phyloP scores from a whole-genome alignment of 2,888 invertebrate genomes.

The Phaonia tiefii region DNA sequence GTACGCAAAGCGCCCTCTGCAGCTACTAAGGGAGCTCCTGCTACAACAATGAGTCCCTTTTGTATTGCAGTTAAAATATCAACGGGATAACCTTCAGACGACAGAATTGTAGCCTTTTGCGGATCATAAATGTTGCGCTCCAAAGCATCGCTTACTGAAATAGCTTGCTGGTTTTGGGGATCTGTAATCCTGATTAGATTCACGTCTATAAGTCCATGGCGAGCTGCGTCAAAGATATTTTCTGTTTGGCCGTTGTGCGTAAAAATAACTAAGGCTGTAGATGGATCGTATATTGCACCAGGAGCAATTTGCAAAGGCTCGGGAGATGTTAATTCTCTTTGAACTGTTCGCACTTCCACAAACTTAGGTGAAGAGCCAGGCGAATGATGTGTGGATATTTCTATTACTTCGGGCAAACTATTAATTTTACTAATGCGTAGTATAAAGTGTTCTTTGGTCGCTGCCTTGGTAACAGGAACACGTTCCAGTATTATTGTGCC shows the following conservation, averaged over 20 bases:
- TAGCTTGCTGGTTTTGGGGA: conserved; percentile 85
- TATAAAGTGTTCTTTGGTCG: conserved; percentile 83
- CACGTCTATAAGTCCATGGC: conserved; percentile 87
- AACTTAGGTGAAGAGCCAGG: conserved; percentile 81
- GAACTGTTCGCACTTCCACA: conserved; percentile 81
- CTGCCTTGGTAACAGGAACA: conserved; percentile 79
- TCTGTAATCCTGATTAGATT: conserved; percentile 87
- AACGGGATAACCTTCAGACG: conserved; percentile 85
- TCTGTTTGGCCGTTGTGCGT: conserved; percentile 87
- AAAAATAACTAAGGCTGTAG: conserved; percentile 87
- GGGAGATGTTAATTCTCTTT: conserved; percentile 80
- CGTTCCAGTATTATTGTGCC: conserved; percentile 85
- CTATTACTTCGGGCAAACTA: conserved; percentile 87
- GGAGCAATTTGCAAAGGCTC: conserved; percentile 88
- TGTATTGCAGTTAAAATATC: conserved; percentile 88
- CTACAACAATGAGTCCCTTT: conserved; percentile 87
- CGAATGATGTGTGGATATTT: conserved; percentile 83
- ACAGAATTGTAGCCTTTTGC: conserved; percentile 85
- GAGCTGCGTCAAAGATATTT: conserved; percentile 88
- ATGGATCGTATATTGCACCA: conserved; percentile 89
- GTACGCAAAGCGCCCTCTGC: conserved; percentile 86
- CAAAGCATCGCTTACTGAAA: conserved; percentile 89
- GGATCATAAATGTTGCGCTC: conserved; percentile 88
- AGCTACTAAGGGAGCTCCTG: conserved; percentile 88
- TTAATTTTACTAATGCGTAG: conserved; percentile 87